Conservation (phyloP, 2,113 vertebrate genomes). For the Pituophis catenifer region DNA sequence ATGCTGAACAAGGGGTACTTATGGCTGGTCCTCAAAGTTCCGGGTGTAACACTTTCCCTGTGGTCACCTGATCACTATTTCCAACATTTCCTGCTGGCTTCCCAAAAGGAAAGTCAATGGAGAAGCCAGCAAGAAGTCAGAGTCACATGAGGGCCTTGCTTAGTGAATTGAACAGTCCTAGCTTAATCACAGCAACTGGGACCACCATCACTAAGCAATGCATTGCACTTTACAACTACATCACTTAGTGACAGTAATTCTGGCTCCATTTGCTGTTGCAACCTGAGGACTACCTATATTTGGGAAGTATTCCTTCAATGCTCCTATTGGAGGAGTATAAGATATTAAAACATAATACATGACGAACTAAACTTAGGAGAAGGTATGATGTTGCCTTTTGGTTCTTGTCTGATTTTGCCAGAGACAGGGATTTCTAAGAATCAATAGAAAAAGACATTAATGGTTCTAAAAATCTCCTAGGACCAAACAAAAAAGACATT, state of each 20-base stretch:
- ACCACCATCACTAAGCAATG: background rate
- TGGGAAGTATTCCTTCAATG: background rate
- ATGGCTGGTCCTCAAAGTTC: background rate
- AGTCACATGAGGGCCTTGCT: background rate
- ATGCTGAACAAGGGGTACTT: background rate
- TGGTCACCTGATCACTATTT: background rate
- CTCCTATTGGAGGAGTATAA: background rate
- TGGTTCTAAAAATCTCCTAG: conserved; percentile 68
- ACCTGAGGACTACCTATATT: background rate
- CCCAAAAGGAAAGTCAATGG: background rate
- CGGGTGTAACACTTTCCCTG: background rate
- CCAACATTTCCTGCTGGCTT: background rate
- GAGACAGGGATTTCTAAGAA: background rate
- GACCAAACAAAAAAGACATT: conserved; percentile 70
- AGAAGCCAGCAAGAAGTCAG: background rate
- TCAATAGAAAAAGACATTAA: background rate
- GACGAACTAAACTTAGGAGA: background rate
- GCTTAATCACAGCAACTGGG: background rate
- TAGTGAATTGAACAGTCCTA: background rate
- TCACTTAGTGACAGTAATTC: background rate
- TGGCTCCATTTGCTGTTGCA: background rate
- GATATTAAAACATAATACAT: background rate
- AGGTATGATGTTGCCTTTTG: background rate
- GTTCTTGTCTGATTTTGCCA: background rate
- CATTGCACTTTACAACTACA: background rate